Conservation (phyloP, 2,113 vertebrate species). For the Cynopterus brachyotis region DNA sequence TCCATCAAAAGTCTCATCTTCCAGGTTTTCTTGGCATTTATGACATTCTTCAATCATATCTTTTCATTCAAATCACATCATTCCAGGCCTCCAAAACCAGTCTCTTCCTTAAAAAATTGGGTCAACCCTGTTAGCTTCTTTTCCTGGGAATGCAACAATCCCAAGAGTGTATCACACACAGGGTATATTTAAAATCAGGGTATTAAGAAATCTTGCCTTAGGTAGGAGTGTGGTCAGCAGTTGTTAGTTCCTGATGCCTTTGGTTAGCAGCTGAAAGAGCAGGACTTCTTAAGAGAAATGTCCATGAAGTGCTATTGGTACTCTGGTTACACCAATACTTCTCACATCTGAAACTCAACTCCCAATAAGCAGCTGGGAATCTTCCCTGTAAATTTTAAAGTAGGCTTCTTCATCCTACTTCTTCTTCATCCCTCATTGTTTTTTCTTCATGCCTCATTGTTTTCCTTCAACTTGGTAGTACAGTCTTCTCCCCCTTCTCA, state of each 20-base stretch:
- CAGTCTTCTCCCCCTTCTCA: neutral
- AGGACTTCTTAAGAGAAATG: neutral
- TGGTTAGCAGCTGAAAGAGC: neutral
- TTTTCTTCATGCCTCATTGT: neutral
- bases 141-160: neutral
- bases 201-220: neutral
- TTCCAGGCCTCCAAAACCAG: neutral
- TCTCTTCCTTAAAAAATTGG: neutral
- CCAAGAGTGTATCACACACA: neutral
- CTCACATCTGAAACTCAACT: neutral
- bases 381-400: neutral
- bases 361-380: neutral
- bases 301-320: rapidly evolving
- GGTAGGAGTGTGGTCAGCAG: neutral
- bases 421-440: no score
- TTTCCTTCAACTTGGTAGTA: neutral
- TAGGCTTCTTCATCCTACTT: no score
- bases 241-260: neutral
- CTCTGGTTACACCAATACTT: no score
- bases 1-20: neutral
- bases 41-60: neutral
- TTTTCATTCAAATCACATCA: slow-evolving; percentile 7
- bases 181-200: neutral
- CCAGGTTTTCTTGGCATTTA: neutral
- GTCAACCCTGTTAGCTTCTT: neutral